These are phyloP conservation scores for Eristalis tenax DNA, from an alignment of 2,888 invertebrate species.

Conservation along the genomic window DNA sequence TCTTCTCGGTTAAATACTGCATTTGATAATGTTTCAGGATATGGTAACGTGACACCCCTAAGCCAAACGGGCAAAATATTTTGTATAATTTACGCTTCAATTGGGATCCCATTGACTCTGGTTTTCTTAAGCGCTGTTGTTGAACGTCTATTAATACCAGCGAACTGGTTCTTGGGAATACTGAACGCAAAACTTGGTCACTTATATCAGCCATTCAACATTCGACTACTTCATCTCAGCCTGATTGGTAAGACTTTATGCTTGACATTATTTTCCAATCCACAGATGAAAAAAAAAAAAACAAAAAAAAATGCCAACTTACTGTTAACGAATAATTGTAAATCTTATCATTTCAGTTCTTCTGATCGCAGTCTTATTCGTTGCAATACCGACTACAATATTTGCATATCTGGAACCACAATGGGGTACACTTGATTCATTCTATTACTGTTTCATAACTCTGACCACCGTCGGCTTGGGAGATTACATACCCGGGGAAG, in stretches of 20 bases:
- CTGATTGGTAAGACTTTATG: constrained; percentile 83
- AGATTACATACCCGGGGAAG: constrained; percentile 91
- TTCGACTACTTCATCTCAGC: constrained; percentile 88
- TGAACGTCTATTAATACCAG: constrained; percentile 89
- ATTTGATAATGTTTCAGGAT: constrained; percentile 83
- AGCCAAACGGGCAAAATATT: constrained; percentile 93
- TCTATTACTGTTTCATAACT: constrained; percentile 96
- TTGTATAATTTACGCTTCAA: constrained; percentile 91
- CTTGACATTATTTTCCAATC: too few relatives aligned
- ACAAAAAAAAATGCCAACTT: neutral
- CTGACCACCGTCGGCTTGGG: constrained; percentile 94
- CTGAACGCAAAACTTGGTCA: constrained; percentile 86
- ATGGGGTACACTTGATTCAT: constrained; percentile 92
- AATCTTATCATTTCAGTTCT: constrained; percentile 81
- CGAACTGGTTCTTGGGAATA: constrained; percentile 86
- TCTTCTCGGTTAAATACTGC: neutral
- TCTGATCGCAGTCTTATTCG: constrained; percentile 84
- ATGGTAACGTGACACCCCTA: constrained; percentile 93
- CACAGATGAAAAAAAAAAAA: too few relatives aligned
- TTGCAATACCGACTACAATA: constrained; percentile 88
- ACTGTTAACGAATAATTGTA: neutral
- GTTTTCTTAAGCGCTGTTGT: constrained; percentile 91
- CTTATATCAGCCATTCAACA: constrained; percentile 88
- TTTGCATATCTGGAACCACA: constrained; percentile 89
- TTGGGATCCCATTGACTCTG: constrained; percentile 93